Base-by-base conservation (phyloP, 2,113 vertebrate genomes). In the Petrocephalus zakoni region DNA sequence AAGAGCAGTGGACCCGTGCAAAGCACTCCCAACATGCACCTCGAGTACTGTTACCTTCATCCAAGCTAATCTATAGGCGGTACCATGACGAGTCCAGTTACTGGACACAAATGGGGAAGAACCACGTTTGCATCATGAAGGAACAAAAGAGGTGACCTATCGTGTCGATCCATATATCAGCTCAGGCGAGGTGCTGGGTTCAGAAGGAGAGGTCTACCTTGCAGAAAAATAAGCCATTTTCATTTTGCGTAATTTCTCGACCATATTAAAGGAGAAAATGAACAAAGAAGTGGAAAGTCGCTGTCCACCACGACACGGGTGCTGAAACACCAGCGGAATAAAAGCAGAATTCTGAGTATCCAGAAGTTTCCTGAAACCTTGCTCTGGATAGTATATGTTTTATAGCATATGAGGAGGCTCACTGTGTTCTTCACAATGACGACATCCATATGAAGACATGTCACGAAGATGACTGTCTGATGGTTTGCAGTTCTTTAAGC, bases 241-340 rank as follows among this genome's bases (percentile, higher is more conserved):
- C 25, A 52, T 34, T 85, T 21, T 6, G n/a, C 19, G 37, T 4
- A 19, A 56, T 83, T 8, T 47, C 3, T 49, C 21, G n/a, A 29
- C 34, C 84, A 53, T 10, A 85, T 34, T 29, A 49, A 29, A 25
- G 0, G 29, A 64, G 42, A 51, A 25, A 34, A 68, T 17, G 55
- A 15, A 17, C 15, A 0, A 5, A 64, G 46, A 22, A 7, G 37
- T 19, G 83, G 55, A 61, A 68, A 13, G 83, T 42, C 21, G 88
- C 88, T 89, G 88, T 89, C 88, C 88, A 53, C 49, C 58, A 25
- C 4, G 58, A 29, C 56, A 34, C 81, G 85, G 88, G 88, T 89
- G 88, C 88, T 89, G 88, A 89, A 89, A 89, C 34, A 25, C 25
- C 72, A 82, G 47, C 21, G 9, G 52, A 52, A 22, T 37, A 37